These are phyloP conservation scores for Garra rufa DNA, from an alignment of 2,113 vertebrate species.

Conservation along the genomic window DNA sequence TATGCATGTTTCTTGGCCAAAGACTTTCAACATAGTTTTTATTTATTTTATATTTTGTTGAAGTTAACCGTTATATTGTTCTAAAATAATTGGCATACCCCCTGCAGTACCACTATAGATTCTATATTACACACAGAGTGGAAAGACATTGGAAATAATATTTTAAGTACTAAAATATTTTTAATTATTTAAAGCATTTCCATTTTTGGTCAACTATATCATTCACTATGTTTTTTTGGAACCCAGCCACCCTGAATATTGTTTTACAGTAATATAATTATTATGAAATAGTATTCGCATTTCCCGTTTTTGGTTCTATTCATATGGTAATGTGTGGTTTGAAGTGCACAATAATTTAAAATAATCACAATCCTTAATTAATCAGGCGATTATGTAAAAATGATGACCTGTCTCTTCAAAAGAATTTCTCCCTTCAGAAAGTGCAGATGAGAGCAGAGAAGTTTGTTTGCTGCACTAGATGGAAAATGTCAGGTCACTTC, in stretches of 20 bases:
- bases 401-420: background rate
- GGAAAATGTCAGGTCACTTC: background rate
- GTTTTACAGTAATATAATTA: background rate
- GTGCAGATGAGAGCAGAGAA: background rate
- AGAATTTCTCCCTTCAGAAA: background rate
- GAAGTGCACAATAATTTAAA: background rate
- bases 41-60: too few relatives aligned
- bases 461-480: background rate
- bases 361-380: constrained; percentile 4
- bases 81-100: background rate
- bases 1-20: too few relatives aligned
- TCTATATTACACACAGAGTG: too few relatives aligned
- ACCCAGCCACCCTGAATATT: background rate
- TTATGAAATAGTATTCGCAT: background rate
- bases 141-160: too few relatives aligned
- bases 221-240: background rate
- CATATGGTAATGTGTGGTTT: background rate
- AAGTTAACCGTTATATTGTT: background rate
- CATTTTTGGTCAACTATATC: background rate
- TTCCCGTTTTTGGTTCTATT: background rate
- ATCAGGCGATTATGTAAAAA: background rate
- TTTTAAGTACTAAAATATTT: too few relatives aligned
- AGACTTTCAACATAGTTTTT: too few relatives aligned
- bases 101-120: background rate
- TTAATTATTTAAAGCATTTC: background rate